Evolutionary conservation across 1,140 invertebrate genomes (phyloP), one percentile per base, ranked within the genome.

Genomic region (Diprion similis): DNA sequence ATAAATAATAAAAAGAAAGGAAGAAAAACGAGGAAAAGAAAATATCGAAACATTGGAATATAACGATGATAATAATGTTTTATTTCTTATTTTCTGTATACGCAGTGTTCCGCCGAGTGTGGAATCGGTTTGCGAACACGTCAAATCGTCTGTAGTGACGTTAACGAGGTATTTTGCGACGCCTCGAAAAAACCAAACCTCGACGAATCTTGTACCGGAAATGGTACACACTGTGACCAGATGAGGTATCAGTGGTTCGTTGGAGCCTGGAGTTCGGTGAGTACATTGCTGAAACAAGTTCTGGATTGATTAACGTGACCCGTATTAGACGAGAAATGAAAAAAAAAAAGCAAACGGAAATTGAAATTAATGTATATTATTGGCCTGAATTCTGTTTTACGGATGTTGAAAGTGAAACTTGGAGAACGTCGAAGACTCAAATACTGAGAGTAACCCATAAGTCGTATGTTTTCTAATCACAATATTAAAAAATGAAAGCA

Each of bases 21-120:
- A n/a, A 37, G 19, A 47, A 68, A 47, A 15, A 51, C 8, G 15
- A 10, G 48, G 48, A 59, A 59, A 59, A 59, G 11, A n/a, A 59
- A 13, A 48, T 66, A 13, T 24, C 46, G 17, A 10, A 69, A 76
- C 72, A 72, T 70, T 73, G 72, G 71, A 15, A 72, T 68, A 48
- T 68, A 72, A 59, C 8, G 8, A 59, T 59, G 59, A 73, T 46
- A 46, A 66, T 71, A 46, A 46, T 69, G 10, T 37, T 47, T 59
- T 37, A 6, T 37, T 37, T 37, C 24, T 37, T 37, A 3, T 37
- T 65, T 74, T 72, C 68, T 45, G 19, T 65, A 18, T 69, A 59
- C 73, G 8, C 72, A 87, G 85, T 86, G 85, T 73, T 85, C 85
- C 6, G 48, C 76, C 18, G 78, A 84, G 72, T 87, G 85, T 24